These are phyloP conservation scores for Cinclus mexicanus DNA, from an alignment of 2,113 vertebrate genomes.

Conservation along the genomic window DNA sequence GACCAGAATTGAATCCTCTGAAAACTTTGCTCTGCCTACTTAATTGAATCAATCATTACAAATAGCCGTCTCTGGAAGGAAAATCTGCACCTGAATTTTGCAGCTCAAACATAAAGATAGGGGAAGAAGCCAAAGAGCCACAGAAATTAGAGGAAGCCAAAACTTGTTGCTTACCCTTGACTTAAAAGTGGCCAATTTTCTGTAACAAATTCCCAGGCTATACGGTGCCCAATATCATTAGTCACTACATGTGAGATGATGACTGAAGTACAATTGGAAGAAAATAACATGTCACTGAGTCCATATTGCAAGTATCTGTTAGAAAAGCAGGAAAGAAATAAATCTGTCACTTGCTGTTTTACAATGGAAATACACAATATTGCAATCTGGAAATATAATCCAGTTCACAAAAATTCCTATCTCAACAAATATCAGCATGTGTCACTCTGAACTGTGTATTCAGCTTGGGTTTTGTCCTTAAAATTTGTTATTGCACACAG, in stretches of 20 bases:
- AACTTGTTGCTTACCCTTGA: conserved; percentile 25
- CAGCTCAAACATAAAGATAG: neutral
- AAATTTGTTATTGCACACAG: neutral
- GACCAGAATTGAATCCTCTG: neutral
- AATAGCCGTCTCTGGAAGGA: neutral
- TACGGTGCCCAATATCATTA: conserved; percentile 65
- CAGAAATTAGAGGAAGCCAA: neutral
- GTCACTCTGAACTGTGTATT: neutral
- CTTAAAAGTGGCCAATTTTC: conserved; percentile 72
- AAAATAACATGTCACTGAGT: neutral
- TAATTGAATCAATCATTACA: neutral
- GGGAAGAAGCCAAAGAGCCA: neutral
- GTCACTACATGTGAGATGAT: conserved; percentile 37
- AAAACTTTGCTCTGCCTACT: neutral
- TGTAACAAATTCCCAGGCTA: conserved; percentile 75
- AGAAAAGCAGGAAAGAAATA: conserved; percentile 6
- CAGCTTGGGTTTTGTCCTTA: neutral
- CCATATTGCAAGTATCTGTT: conserved; percentile 74
- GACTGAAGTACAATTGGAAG: conserved; percentile 11
- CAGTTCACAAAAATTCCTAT: neutral
- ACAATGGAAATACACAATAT: neutral
- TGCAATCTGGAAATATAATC: neutral
- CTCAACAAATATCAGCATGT: neutral
- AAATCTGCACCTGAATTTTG: neutral
- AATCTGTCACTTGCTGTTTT: neutral